Evolutionary conservation across 2,113 vertebrate genomes (phyloP), one percentile per base, ranked within the genome.

Genomic region (Catharus fuscescens): DNA sequence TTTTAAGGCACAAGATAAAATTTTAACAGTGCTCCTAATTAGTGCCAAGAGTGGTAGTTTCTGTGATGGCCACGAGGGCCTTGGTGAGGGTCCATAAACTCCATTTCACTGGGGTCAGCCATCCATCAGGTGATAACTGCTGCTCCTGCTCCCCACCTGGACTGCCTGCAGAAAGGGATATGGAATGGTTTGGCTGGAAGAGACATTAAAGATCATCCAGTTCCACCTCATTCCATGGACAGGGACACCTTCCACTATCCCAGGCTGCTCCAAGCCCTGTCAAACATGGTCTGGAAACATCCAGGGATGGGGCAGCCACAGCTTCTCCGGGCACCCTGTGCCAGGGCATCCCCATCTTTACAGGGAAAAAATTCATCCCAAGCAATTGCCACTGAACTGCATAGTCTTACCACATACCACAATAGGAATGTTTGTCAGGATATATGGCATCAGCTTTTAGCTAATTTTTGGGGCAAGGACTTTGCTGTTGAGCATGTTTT

Each of bases 1-100:
- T 90, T 96, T 93, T 86, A 95, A 90, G 72, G 86, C 65, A 54
- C 36, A 14, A 26, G 32, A 92, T 96, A 94, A 96, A 97, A 88
- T 47, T 84, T 94, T 93, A 90, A 53, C 14, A 54, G 82, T 1
- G 1, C 56, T 86, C 4, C 1, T 80, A 93, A 97, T 92, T 71
- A 94, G 80, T 36, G 77, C 76, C 92, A 88, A 15, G n/a, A 48
- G 69, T 20, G 76, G 56, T 16, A 50, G 47, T 86, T 95, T 72
- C 72, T 71, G 56, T 61, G 86, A 78, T 78, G 80, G 80, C 87
- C 48, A 24, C 1, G 0, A 84, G 45, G 56, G 52, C 61, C 57
- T 74, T 9, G 10, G 70, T 29, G 38, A 70, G 8, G 64, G 76
- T 31, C 47, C 48, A 71, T 90, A 88, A 96, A 95, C 87, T 88